Conservation (phyloP, 1,140 invertebrate genomes). For the Diorhabda carinulata region DNA sequence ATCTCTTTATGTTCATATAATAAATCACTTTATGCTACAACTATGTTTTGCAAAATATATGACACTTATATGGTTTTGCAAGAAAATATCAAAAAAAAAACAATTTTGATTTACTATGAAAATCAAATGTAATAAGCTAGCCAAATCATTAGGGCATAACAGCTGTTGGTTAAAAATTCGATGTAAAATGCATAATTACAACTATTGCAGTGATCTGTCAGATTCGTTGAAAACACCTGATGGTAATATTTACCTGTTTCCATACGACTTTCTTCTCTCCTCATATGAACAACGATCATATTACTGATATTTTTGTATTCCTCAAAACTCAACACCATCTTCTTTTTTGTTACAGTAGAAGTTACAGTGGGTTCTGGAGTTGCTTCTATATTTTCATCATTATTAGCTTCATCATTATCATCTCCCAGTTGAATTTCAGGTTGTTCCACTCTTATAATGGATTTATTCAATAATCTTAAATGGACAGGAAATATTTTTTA, state of each 20-base stretch:
- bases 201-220: too few relatives aligned
- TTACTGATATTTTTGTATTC: conserved; percentile 92
- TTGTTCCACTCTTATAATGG: conserved; percentile 96
- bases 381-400: conserved; percentile 39
- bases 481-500: not conserved
- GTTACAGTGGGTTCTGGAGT: conserved; percentile 27
- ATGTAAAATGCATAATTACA: too few relatives aligned
- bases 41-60: too few relatives aligned
- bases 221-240: too few relatives aligned
- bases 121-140: too few relatives aligned
- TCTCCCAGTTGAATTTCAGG: conserved; percentile 91
- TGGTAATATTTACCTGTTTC: conserved; percentile 6
- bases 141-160: too few relatives aligned
- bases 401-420: conserved; percentile 52
- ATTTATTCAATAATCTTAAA: conserved; percentile 84
- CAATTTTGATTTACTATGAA: too few relatives aligned
- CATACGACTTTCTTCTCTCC: conserved; percentile 66
- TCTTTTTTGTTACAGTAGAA: conserved; percentile 62
- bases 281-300: conserved; percentile 85
- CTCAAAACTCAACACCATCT: conserved; percentile 88
- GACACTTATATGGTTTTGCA: too few relatives aligned
- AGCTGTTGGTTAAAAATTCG: too few relatives aligned
- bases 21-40: too few relatives aligned
- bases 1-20: too few relatives aligned
- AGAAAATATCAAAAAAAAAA: too few relatives aligned